These are phyloP conservation scores for Gracilinanus agilis DNA, from an alignment of 2,113 vertebrate species.

Conservation along the genomic window DNA sequence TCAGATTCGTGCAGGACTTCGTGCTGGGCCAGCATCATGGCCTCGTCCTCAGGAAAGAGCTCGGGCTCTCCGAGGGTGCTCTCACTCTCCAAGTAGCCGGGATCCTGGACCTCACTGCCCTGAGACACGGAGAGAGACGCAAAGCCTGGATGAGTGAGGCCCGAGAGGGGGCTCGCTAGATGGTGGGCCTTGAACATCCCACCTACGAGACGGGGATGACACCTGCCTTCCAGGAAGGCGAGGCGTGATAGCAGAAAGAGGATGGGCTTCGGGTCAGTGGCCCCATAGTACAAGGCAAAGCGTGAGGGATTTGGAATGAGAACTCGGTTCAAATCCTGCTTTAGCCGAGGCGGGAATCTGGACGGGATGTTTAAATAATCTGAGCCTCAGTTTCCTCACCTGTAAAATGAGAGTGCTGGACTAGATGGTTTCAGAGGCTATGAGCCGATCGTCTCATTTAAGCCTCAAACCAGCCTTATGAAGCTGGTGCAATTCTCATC, in stretches of 20 bases:
- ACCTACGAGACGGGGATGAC: rapidly evolving
- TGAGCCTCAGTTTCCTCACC: too few relatives aligned
- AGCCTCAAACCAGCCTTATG: not conserved
- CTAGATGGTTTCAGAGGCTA: not conserved
- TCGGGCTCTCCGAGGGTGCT: conserved; percentile 83
- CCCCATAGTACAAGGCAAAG: not conserved
- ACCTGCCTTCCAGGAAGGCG: not conserved
- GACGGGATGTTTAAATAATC: too few relatives aligned
- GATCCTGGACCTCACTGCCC: conserved; percentile 83
- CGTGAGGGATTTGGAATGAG: not conserved
- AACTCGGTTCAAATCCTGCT: too few relatives aligned
- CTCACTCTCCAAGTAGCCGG: conserved; percentile 88
- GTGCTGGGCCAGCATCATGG: conserved; percentile 86
- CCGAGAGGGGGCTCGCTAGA: not conserved
- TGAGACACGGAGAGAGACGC: conserved; percentile 73
- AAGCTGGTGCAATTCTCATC: not conserved
- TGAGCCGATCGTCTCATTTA: not conserved
- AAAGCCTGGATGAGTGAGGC: not conserved
- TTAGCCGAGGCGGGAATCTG: too few relatives aligned
- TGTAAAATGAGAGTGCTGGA: too few relatives aligned
- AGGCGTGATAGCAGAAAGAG: not conserved
- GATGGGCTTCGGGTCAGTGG: not conserved
- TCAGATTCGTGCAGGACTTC: conserved; percentile 90
- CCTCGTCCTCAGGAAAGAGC: conserved; percentile 85
- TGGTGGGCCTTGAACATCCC: not conserved